Evolutionary conservation across 2,888 invertebrate species (phyloP), one percentile per base, ranked within the genome.

Genomic region (Ormyrus pomaceus): DNA sequence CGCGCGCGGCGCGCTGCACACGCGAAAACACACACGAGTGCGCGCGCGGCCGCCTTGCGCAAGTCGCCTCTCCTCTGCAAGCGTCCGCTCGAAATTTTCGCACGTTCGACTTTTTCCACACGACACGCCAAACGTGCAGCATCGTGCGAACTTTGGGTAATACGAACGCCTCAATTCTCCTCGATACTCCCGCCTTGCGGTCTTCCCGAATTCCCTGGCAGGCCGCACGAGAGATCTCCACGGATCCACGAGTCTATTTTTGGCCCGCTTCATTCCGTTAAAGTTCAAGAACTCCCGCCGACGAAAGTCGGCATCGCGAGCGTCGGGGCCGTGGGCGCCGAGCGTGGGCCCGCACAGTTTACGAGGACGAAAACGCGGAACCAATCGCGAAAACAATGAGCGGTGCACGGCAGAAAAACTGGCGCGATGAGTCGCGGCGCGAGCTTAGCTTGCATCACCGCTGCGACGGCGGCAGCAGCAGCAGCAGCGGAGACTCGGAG

Each of bases 351-450:
- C 59, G n/a, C n/a, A 13, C 13, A 45, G 58, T 76, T 79, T 79
- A 77, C 68, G 76, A 68, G 58, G 61, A 56, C 55, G 80, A 68
- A 80, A 82, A 80, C 77, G 82, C 81, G 80, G 82, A 84, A 84
- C 83, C 83, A 80, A 80, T 83, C 83, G 82, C 55, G 56, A 71
- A 81, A 79, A 81, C 79, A 76, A 79, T 73, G 81, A 79, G 34
- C 34, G 34, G 3, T 34, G 4, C 34, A 34, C 50, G 34, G 51
- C 46, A 65, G 34, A 70, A 56, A 13, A 19, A 61, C 56, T 56
- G 5, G 64, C 10, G 64, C 7, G 70, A 58, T 11, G 71, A 53
- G 59, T n/a, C 19, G 51, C n/a, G 48, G 11, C 50, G 10, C 46
- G 45, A 59, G 59, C 66, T 53, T 13, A 59, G 59, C 66, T 53